Percentiles rank a stretch among this genome's conserved stretches.
phyloP scores from a whole-genome alignment of 2,113 vertebrate genomes.

The Trochalopteron elliotii region DNA sequence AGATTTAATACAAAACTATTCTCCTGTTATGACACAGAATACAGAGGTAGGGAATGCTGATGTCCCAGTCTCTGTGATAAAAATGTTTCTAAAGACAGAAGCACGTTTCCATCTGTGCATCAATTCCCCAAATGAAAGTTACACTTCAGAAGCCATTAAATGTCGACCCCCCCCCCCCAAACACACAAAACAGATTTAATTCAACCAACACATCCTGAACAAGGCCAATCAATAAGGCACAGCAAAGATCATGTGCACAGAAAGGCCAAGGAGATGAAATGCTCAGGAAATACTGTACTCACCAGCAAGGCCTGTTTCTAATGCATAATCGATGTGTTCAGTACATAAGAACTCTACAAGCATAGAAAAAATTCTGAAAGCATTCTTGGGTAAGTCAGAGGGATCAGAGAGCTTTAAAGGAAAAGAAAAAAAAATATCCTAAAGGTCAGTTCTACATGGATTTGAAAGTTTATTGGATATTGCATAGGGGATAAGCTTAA shows the following conservation, averaged over 20 bases:
- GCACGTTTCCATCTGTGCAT: not conserved
- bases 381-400: constrained; percentile 96
- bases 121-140: not conserved
- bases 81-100: not conserved
- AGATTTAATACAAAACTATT: not conserved
- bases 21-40: not conserved
- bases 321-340: constrained; percentile 98
- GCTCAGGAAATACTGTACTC: constrained; percentile 28
- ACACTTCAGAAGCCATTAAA: not conserved
- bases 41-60: not conserved
- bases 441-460: constrained; percentile 37
- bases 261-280: constrained; percentile 5
- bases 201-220: not conserved
- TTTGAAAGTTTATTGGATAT: constrained; percentile 11
- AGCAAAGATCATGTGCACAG: constrained; percentile 11
- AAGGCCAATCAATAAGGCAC: constrained; percentile 18
- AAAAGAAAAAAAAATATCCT: not conserved
- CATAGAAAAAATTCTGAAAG: constrained; percentile 95
- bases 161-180: not conserved
- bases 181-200: not conserved
- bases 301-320: constrained; percentile 98
- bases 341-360: constrained; percentile 97
- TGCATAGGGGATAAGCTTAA: not conserved
- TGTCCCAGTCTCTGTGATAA: not conserved
- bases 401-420: constrained; percentile 92